Percentiles rank a stretch among this genome's conserved stretches.
Conservation (phyloP, 1,140 invertebrate genomes). For the Glossosoma conforme region DNA sequence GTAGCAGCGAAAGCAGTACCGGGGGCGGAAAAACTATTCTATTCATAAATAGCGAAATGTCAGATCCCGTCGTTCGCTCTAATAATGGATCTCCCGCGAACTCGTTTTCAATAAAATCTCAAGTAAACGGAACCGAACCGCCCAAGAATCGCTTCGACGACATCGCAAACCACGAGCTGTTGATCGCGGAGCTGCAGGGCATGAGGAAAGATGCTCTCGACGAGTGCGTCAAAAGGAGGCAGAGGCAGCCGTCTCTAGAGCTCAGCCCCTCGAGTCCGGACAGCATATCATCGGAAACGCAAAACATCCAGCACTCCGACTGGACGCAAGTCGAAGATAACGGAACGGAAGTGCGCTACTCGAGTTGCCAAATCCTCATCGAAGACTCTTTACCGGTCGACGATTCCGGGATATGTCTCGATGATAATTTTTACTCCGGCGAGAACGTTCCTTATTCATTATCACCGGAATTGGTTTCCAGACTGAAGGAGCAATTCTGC, state of each 20-base stretch:
- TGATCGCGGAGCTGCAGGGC: conserved; percentile 53
- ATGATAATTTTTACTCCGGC: conserved; percentile 25
- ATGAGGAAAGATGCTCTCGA: conserved; percentile 47
- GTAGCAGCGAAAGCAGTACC: conserved; percentile 23
- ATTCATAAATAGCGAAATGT: conserved; percentile 27
- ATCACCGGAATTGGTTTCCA: conserved; percentile 37
- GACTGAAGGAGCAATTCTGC: conserved; percentile 53
- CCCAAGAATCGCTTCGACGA: conserved; percentile 46
- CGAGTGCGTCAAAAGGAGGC: conserved; percentile 39
- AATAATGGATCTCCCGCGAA: conserved; percentile 1
- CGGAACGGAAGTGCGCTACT: conserved; percentile 39
- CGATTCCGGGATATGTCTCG: conserved; percentile 28
- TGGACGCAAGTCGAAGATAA: conserved; percentile 44
- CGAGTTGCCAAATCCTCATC: conserved; percentile 45
- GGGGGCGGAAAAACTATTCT: conserved; percentile 22
- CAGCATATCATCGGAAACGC: conserved; percentile 23
- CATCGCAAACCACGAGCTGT: conserved; percentile 54
- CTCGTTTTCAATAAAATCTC: conserved; percentile 3
- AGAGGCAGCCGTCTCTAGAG: conserved; percentile 33
- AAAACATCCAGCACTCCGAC: conserved; percentile 43
- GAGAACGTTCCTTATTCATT: conserved; percentile 21
- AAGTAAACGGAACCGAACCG: conserved; percentile 30
- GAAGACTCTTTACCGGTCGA: conserved; percentile 32
- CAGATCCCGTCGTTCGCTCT: conserved; percentile 5
- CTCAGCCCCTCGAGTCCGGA: conserved; percentile 28